Base-by-base conservation (phyloP, 1,140 invertebrate genomes). In the Drosophila micromelanica region DNA sequence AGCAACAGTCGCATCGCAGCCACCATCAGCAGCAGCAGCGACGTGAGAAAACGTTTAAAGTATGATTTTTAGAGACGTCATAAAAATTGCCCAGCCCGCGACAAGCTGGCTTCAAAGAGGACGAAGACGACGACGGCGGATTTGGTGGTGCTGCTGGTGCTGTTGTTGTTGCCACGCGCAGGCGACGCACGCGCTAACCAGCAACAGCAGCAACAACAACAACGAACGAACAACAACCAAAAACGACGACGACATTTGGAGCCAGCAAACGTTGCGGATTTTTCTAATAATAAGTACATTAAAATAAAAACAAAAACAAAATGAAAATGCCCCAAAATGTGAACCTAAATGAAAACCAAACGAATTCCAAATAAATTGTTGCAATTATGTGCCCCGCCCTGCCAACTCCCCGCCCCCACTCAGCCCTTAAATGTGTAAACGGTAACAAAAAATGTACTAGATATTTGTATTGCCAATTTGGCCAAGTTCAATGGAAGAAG, bases 51-150 rank as follows among this genome's bases (percentile, higher is more conserved):
- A 92, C 91, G 23, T 92, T 92, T 49, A 92, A 92, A 89, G 91
- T 92, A 92, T 92, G 91, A 92, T 92, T 92, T 92, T 92, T 92
- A 92, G 91, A 92, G 91, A 92, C 91, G 91, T 92, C 91, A 92
- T 92, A 92, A 92, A 91, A 92, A 91, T 92, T 91, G 89, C 85
- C 90, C 73, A 87, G 63, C 80, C 85, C 85, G 76, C 79, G 76
- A 80, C 80, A 80, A 65, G 69, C 73, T 65, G 65, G 57, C 73
- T 27, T 42, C 49, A 27, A 68, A 43, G 48, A 57, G 15, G 61
- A 64, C 27, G 56, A 73, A 59, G 63, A 46, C 43, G 54, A 37
- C 37, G 43, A 20, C 59, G 40, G 30, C 15, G 60, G 12, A 5
- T 32, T 32, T 13, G 54, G 23, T 17, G 40, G 37, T 11, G 38